These are phyloP conservation scores for Anoplolepis gracilipes DNA, from an alignment of 1,140 invertebrate species.

Conservation along the genomic window DNA sequence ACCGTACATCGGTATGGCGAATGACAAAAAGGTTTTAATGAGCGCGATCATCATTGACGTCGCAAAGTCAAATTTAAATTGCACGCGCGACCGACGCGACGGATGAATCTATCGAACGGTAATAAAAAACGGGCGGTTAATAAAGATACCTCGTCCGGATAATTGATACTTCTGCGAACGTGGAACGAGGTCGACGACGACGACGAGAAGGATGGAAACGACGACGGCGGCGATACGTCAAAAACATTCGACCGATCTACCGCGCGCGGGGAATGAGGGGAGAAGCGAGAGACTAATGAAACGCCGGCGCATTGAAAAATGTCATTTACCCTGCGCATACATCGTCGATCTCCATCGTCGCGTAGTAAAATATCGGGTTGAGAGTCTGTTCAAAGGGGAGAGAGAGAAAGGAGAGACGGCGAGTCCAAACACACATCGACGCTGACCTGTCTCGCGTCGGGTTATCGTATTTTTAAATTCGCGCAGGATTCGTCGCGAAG, in stretches of 20 bases:
- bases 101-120: constrained; percentile 1
- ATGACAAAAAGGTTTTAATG: neutral
- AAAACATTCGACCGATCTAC: constrained; percentile 38
- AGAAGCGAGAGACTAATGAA: constrained; percentile 34
- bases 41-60: neutral
- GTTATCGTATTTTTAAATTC: constrained; percentile 34
- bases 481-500: constrained; percentile 14
- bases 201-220: neutral
- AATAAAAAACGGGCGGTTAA: constrained; percentile 39
- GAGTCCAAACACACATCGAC: neutral
- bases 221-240: constrained; percentile 20
- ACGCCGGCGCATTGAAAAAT: constrained; percentile 44
- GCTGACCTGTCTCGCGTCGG: neutral
- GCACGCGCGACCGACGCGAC: neutral
- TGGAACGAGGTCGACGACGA: neutral
- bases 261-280: neutral
- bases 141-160: constrained; percentile 18
- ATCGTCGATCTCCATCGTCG: constrained; percentile 38
- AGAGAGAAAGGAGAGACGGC: neutral
- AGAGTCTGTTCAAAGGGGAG: neutral
- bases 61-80: neutral
- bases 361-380: constrained; percentile 22
- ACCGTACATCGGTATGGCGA: neutral
- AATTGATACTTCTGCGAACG: constrained; percentile 39
- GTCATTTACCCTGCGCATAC: constrained; percentile 33